Evolutionary conservation across 2,113 vertebrate genomes (phyloP).

Genomic region (Rhinolophus ferrumequinum): DNA sequence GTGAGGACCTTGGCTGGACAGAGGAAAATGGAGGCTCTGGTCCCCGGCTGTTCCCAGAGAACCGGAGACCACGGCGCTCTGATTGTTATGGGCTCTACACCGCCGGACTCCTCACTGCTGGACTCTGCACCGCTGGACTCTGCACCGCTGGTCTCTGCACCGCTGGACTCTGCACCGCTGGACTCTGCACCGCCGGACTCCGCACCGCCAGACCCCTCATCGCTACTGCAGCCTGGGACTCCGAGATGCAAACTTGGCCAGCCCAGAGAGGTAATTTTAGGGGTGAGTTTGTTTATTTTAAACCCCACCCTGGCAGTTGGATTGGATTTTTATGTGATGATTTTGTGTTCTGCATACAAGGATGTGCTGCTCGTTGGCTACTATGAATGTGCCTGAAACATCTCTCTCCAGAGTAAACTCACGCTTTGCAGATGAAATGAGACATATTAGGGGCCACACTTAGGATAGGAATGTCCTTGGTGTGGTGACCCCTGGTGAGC

Average conservation of each 20-base stretch:
- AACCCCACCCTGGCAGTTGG: slow-evolving; percentile 27
- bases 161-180: too few relatives aligned
- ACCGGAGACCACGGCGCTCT: neutral
- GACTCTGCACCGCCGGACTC: too few relatives aligned
- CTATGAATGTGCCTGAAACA: slow-evolving; percentile 49
- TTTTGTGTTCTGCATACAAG: slow-evolving; percentile 73
- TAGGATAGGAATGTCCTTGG: slow-evolving; percentile 74
- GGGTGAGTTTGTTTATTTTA: slow-evolving; percentile 61
- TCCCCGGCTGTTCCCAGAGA: neutral
- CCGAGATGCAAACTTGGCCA: neutral
- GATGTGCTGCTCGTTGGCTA: slow-evolving; percentile 65
- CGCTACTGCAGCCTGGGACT: neutral
- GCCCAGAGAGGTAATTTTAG: neutral
- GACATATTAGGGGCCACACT: slow-evolving; percentile 72
- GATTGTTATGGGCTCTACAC: neutral
- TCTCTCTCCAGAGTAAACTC: slow-evolving; percentile 69
- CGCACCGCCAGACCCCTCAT: neutral
- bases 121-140: neutral
- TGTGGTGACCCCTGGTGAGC: slow-evolving; percentile 47
- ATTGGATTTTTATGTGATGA: slow-evolving; percentile 54
- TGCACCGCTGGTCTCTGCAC: neutral
- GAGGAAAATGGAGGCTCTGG: neutral
- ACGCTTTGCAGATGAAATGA: slow-evolving; percentile 68
- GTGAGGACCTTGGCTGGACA: neutral
- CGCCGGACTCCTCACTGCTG: neutral